These are phyloP conservation scores for Drosophila gaucha DNA, from an alignment of 2,888 invertebrate species.

Conservation along the genomic window DNA sequence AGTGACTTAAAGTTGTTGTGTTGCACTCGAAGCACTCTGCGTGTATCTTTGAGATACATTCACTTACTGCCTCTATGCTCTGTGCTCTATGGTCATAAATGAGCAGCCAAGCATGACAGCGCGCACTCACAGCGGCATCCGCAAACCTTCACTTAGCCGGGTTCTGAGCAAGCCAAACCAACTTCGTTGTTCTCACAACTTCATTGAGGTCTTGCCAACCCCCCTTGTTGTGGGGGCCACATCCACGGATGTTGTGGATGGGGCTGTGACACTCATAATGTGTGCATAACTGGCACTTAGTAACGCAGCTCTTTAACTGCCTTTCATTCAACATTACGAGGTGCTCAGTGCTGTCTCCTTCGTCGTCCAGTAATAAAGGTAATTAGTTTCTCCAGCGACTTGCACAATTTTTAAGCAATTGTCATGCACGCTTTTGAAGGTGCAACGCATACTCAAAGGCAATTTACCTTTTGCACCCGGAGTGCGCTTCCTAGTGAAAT, in stretches of 20 bases:
- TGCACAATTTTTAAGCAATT: slow-evolving; percentile 15
- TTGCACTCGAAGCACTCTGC: slow-evolving; percentile 40
- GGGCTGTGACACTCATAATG: slow-evolving; percentile 43
- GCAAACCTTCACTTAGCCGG: slow-evolving; percentile 20
- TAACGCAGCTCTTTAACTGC: background rate
- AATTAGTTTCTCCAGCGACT: slow-evolving; percentile 31
- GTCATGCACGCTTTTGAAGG: background rate
- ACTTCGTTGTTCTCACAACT: slow-evolving; percentile 26
- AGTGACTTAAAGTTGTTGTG: slow-evolving; percentile 58
- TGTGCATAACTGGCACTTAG: slow-evolving; percentile 61
- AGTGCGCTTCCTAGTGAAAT: no score
- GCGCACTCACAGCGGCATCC: slow-evolving; percentile 13
- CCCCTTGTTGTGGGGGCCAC: slow-evolving; percentile 3
- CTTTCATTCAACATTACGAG: slow-evolving; percentile 1
- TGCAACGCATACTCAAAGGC: slow-evolving; percentile 7
- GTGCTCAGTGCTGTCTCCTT: background rate
- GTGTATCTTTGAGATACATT: slow-evolving; percentile 59
- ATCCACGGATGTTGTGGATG: slow-evolving; percentile 4
- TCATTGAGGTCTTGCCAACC: slow-evolving; percentile 5
- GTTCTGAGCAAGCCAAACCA: slow-evolving; percentile 17
- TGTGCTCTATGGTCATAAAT: slow-evolving; percentile 78
- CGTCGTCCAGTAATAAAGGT: slow-evolving; percentile 10
- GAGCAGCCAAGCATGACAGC: slow-evolving; percentile 74
- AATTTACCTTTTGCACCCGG: background rate
- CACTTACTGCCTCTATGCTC: slow-evolving; percentile 26